Evolutionary conservation across 2,888 invertebrate species (phyloP).

Genomic region (Chymomyza fuscimana): DNA sequence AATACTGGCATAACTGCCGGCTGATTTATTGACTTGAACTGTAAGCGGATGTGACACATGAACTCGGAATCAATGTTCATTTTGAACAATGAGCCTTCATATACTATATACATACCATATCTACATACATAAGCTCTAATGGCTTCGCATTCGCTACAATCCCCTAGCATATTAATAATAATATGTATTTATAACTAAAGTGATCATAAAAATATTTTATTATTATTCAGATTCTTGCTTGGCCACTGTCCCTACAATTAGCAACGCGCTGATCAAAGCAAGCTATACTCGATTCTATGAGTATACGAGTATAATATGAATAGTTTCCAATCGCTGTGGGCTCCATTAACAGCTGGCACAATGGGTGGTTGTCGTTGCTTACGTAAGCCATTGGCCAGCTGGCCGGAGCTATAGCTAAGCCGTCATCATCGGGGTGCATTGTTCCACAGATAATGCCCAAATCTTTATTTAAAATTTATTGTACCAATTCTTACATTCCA

Average conservation of each 20-base stretch:
- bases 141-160: conserved; percentile 24
- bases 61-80: conserved; percentile 22
- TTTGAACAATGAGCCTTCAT: conserved; percentile 55
- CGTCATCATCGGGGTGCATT: conserved; percentile 49
- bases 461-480: conserved; percentile 28
- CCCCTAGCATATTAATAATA: conserved; percentile 2
- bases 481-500: conserved; percentile 42
- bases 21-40: conserved; percentile 19
- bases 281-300: neutral
- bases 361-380: conserved; percentile 19
- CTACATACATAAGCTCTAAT: conserved; percentile 24
- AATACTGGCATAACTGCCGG: conserved; percentile 9
- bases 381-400: conserved; percentile 22
- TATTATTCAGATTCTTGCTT: conserved; percentile 54
- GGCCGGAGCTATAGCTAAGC: neutral
- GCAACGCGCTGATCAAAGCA: neutral
- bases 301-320: neutral
- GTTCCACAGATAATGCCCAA: conserved; percentile 35
- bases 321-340: neutral
- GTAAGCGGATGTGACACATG: conserved; percentile 38
- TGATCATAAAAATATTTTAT: conserved; percentile 25
- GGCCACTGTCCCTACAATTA: conserved; percentile 8
- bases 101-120: neutral
- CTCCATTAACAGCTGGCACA: neutral
- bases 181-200: conserved; percentile 43